A percentile compares a stretch with the other conserved stretches of the same genome.
Evolutionary conservation across 2,888 invertebrate genomes (phyloP).

Genomic region (Amphipoea lucens): DNA sequence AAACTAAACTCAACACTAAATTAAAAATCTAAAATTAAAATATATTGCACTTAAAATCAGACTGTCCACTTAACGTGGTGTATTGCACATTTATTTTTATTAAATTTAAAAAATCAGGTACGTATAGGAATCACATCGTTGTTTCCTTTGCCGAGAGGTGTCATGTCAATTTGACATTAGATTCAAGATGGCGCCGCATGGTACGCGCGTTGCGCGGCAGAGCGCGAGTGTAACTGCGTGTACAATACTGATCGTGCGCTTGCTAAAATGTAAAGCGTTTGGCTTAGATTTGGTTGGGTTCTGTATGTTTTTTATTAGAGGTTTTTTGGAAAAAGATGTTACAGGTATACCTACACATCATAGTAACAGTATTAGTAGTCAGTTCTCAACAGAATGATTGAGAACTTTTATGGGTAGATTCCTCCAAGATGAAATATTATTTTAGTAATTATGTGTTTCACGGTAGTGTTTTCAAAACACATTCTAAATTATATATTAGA

Average conservation of each 20-base stretch:
- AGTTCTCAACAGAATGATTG: not conserved
- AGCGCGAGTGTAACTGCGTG: conserved; percentile 67
- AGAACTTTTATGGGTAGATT: not conserved
- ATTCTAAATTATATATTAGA: no score
- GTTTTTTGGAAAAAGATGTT: not conserved
- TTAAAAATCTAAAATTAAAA: conserved; percentile 49
- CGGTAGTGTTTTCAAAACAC: no score
- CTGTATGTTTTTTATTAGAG: conserved; percentile 35
- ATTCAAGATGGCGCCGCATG: conserved; percentile 68
- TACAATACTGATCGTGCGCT: conserved; percentile 69
- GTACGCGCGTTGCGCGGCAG: conserved; percentile 76
- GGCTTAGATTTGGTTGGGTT: conserved; percentile 28
- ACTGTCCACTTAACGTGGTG: conserved; percentile 82
- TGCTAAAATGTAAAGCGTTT: conserved; percentile 66
- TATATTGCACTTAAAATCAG: conserved; percentile 85
- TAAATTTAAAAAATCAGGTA: conserved; percentile 78
- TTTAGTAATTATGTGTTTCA: no score
- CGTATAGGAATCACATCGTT: conserved; percentile 65
- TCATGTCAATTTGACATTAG: conserved; percentile 70
- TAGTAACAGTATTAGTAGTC: not conserved
- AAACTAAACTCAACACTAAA: conserved; percentile 68
- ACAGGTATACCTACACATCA: not conserved
- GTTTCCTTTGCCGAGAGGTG: conserved; percentile 54
- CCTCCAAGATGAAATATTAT: no score
- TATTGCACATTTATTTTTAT: conserved; percentile 80